Evolutionary conservation across 2,113 vertebrate genomes (phyloP).

Genomic region (Amphiprion ocellaris): DNA sequence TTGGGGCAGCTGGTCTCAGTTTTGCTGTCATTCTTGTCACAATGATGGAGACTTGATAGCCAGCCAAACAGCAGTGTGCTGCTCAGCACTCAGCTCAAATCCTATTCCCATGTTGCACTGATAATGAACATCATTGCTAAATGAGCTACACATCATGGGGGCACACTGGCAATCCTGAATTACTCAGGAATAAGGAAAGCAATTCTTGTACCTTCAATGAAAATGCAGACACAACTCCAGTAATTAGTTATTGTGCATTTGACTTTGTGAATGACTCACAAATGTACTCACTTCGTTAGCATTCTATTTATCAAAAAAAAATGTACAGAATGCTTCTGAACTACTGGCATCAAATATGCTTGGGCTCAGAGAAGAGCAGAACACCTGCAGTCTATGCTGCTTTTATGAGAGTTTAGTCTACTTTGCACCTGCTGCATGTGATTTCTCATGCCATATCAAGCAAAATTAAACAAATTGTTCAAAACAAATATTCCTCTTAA

Average conservation of each 20-base stretch:
- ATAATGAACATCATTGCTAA: slow-evolving; percentile 34
- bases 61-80: slow-evolving; percentile 36
- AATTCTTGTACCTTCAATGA: not conserved
- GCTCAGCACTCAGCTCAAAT: slow-evolving; percentile 4
- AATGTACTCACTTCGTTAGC: not conserved
- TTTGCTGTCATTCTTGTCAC: slow-evolving; percentile 61
- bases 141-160: slow-evolving; percentile 6
- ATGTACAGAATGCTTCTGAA: not conserved
- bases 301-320: not conserved
- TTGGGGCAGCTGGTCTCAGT: slow-evolving; percentile 68
- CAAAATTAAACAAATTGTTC: slow-evolving; percentile 57
- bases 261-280: not conserved
- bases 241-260: not conserved
- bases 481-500: slow-evolving; percentile 29
- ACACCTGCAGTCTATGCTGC: slow-evolving; percentile 25
- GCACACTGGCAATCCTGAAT: not conserved
- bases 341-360: not conserved
- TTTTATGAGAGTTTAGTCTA: not conserved
- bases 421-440: slow-evolving; percentile 23
- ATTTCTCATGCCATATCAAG: slow-evolving; percentile 7
- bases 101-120: not conserved
- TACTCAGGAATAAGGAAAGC: not conserved
- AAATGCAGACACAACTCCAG: not conserved
- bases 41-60: slow-evolving; percentile 48
- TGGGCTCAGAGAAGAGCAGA: slow-evolving; percentile 2